A percentile compares a stretch with the other conserved stretches of the same genome.
These are phyloP conservation scores for Caenorhabditis angaria DNA, from an alignment of 2,888 invertebrate genomes.

Conservation along the genomic window DNA sequence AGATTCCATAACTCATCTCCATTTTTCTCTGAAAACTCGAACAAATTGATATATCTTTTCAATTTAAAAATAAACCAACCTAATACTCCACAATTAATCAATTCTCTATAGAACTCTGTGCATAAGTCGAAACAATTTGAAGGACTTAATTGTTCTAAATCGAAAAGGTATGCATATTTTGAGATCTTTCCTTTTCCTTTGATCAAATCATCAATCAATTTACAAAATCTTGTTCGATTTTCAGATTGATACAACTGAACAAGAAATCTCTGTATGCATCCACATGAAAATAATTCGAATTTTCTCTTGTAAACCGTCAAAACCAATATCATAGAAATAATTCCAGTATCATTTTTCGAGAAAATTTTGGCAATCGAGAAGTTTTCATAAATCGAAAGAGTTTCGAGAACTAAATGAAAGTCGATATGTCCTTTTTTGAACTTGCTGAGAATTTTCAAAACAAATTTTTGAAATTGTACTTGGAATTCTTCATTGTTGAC, in stretches of 20 bases:
- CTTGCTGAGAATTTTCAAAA: background rate
- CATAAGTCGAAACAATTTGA: background rate
- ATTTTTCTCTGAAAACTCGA: background rate
- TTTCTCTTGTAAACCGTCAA: background rate
- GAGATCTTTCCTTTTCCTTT: background rate
- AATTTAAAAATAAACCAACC: background rate
- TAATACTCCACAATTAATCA: background rate
- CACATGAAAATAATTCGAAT: background rate
- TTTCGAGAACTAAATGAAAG: background rate
- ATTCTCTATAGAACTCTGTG: background rate
- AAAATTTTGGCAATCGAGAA: background rate
- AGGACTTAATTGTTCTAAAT: background rate
- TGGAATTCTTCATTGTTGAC: no score
- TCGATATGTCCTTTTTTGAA: background rate
- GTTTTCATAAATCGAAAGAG: background rate
- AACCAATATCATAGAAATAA: background rate
- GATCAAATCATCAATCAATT: background rate
- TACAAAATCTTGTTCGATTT: background rate
- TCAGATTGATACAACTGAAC: background rate
- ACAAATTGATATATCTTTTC: background rate
- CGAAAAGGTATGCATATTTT: background rate
- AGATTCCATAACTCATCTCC: background rate
- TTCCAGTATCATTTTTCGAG: background rate
- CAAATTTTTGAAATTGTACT: no score
- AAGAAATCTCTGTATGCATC: background rate